Evolutionary conservation across 1,140 invertebrate species (phyloP), one percentile per base, ranked within the genome.

Genomic region (Eriosoma lanigerum): DNA sequence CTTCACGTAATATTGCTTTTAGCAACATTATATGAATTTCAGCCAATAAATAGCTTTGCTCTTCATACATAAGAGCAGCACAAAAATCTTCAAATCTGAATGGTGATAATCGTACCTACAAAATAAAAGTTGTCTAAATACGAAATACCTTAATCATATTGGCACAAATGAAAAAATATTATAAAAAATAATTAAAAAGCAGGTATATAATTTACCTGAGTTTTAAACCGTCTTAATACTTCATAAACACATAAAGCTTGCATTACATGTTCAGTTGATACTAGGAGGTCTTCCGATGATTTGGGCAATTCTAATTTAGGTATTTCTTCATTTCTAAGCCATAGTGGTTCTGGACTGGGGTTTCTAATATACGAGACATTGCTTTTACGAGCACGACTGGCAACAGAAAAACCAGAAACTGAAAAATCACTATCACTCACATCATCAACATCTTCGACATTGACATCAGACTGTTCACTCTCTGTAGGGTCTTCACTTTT

Each of bases 61-160:
- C 96, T 84, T 98, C 94, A 84, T 92, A 93, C 76, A 92, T 88
- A n/a, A 98, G 84, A 48, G 95, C 93, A 12, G 94, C 93, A 89
- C 96, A 96, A 85, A 98, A 94, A 86, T 98, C 96, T 89, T 98
- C 97, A 86, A 98, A 92, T 82, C 95, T 90, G 87, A 98, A 98
- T 64, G 95, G 96, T 19, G 96, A 96, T 6, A 99, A 87, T 78
- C 96, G 89, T 10, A 98, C 91, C 75, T 78, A 46, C 0, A 26
- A 78, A 3, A 58, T 46, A 52, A 73, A 26, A 24, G 32, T 38
- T 38, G 8, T 8, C 32, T 38, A 38, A 4, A 38, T 38, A 8
- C 32, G 3, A 38, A 38, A 38, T 38, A 38, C 32, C 32, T 38
- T 38, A 38, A 8, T 38, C 8, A 38, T 38, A 38, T 38, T 38